These are phyloP conservation scores for Noctuana brunneofusca DNA, from an alignment of 2,888 invertebrate genomes.

Conservation along the genomic window DNA sequence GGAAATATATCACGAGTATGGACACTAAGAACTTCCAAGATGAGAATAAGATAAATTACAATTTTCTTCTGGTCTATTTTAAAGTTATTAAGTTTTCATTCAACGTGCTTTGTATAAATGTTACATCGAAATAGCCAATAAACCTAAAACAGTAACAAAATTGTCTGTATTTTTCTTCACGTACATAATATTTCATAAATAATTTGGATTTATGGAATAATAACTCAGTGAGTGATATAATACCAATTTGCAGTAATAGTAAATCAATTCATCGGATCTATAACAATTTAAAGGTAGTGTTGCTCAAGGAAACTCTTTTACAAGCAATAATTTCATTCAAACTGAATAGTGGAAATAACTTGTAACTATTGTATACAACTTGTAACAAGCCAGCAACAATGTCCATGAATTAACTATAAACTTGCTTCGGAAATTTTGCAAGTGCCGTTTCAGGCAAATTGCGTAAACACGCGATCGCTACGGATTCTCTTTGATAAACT, in stretches of 20 bases:
- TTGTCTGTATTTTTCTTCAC: too few relatives aligned
- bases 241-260: slow-evolving; percentile 8
- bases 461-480: slow-evolving; percentile 45
- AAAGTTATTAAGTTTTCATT: background rate
- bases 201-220: slow-evolving; percentile 3
- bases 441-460: slow-evolving; percentile 54
- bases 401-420: slow-evolving; percentile 70
- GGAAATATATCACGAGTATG: slow-evolving; percentile 10
- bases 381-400: slow-evolving; percentile 59
- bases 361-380: slow-evolving; percentile 42
- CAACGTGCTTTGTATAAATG: too few relatives aligned
- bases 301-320: slow-evolving; percentile 13
- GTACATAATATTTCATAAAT: too few relatives aligned
- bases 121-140: too few relatives aligned
- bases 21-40: too few relatives aligned
- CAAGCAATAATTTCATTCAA: slow-evolving; percentile 29
- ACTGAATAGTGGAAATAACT: slow-evolving; percentile 12
- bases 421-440: slow-evolving; percentile 53
- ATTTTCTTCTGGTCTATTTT: background rate
- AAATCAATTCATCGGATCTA: slow-evolving; percentile 3
- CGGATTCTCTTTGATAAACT: slow-evolving; percentile 13
- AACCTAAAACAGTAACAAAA: too few relatives aligned
- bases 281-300: slow-evolving; percentile 11
- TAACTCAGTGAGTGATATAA: background rate
- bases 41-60: background rate